Conservation (phyloP, 2,888 invertebrate species). For the Polydrusus tereticollis region DNA sequence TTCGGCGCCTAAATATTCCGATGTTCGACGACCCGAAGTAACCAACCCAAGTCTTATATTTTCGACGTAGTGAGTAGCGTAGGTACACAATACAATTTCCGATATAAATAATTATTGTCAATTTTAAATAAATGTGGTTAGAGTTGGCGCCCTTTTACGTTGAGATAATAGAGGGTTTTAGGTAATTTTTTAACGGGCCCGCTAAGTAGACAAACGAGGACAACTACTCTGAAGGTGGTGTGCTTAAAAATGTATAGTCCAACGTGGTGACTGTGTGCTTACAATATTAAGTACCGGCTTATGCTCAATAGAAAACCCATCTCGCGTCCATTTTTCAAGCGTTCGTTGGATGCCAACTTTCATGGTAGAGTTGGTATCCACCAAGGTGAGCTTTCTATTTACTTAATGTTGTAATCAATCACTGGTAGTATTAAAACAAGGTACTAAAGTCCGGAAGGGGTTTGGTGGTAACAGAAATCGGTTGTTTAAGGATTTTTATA, state of each 20-base stretch:
- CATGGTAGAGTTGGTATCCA: too few relatives aligned
- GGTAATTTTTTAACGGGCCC: not conserved
- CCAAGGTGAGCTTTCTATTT: too few relatives aligned
- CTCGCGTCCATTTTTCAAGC: too few relatives aligned
- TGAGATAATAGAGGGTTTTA: not conserved
- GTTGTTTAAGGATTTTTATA: not conserved
- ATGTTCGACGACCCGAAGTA: not conserved
- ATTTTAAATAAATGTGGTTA: constrained; percentile 18
- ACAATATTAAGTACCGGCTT: too few relatives aligned
- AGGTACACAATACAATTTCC: constrained; percentile 16
- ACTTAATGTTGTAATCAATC: too few relatives aligned
- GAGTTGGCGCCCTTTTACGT: not conserved
- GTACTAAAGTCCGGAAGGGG: too few relatives aligned
- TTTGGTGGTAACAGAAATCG: not conserved
- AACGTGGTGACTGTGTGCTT: too few relatives aligned
- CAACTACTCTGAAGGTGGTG: not conserved
- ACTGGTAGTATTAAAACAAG: too few relatives aligned
- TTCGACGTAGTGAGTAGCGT: not conserved
- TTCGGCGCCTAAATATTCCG: not conserved
- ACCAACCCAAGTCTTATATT: not conserved
- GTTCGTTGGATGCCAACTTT: too few relatives aligned
- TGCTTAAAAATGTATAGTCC: not conserved
- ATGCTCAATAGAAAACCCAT: too few relatives aligned
- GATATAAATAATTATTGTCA: constrained; percentile 7
- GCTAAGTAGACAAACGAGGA: not conserved